Evolutionary conservation across 2,113 vertebrate species (phyloP).

Genomic region (Semicossyphus pulcher): DNA sequence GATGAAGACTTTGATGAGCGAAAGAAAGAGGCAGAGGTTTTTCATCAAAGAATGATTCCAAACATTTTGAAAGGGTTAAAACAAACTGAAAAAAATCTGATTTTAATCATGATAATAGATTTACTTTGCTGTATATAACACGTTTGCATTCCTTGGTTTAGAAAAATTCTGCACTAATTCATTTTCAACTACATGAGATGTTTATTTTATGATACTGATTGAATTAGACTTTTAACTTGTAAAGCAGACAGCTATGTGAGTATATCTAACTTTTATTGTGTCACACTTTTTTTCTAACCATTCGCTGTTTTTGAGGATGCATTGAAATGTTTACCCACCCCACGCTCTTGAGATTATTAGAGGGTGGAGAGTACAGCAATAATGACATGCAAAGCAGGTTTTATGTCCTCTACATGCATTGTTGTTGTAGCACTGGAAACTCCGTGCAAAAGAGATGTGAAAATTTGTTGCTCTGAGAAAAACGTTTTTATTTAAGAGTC

Average conservation of each 20-base stretch:
- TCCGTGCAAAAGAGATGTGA: not conserved
- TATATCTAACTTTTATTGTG: conserved; percentile 9
- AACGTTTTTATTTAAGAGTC: conserved; percentile 51
- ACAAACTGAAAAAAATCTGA: not conserved
- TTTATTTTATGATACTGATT: conserved; percentile 31
- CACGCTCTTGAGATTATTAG: conserved; percentile 33
- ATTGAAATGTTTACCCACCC: not conserved
- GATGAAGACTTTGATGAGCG: conserved; percentile 5
- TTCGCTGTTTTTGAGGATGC: conserved; percentile 1
- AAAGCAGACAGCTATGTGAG: not conserved
- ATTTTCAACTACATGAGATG: not conserved
- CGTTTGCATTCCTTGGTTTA: conserved; percentile 49
- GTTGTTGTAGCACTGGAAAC: conserved; percentile 37
- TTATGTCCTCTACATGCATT: not conserved
- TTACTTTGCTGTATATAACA: conserved; percentile 6
- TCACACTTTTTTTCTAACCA: conserved; percentile 8
- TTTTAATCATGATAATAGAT: not conserved
- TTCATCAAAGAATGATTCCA: not conserved
- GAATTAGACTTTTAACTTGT: conserved; percentile 17
- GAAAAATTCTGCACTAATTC: conserved; percentile 12
- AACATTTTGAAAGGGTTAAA: not conserved
- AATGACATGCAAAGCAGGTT: not conserved
- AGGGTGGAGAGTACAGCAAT: conserved; percentile 19
- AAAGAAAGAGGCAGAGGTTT: not conserved
- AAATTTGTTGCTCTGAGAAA: not conserved